These are phyloP conservation scores for Hypsopygia costalis DNA, from an alignment of 2,888 invertebrate species.

Conservation along the genomic window DNA sequence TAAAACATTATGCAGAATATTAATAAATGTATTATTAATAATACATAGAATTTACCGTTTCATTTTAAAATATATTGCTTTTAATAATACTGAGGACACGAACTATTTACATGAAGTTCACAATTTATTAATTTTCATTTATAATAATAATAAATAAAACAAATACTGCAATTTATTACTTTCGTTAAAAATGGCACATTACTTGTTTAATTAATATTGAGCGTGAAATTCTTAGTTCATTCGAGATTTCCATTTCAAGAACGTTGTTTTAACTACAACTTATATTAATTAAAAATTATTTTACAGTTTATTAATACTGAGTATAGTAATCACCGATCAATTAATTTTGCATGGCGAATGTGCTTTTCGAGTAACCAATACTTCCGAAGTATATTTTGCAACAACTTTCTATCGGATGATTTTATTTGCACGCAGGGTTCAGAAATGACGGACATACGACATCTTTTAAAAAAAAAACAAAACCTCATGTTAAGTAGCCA, in stretches of 20 bases:
- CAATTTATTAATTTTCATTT: background rate
- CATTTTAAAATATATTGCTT: conserved; percentile 24
- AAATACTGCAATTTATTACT: background rate
- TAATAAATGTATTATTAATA: too few relatives aligned
- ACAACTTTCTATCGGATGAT: conserved; percentile 22
- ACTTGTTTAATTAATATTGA: conserved; percentile 5
- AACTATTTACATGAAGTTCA: conserved; percentile 1
- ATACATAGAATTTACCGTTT: too few relatives aligned
- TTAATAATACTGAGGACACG: conserved; percentile 4
- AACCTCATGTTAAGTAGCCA: too few relatives aligned
- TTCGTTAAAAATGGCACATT: conserved; percentile 2
- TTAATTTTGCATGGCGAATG: conserved; percentile 17
- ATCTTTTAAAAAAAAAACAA: too few relatives aligned
- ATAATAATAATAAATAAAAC: conserved; percentile 1
- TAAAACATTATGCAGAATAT: too few relatives aligned
- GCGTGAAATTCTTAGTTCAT: conserved; percentile 4
- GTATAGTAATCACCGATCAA: conserved; percentile 39
- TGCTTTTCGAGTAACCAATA: conserved; percentile 35
- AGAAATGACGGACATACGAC: too few relatives aligned
- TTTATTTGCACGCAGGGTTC: too few relatives aligned
- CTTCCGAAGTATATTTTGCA: conserved; percentile 32
- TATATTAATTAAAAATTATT: conserved; percentile 35
- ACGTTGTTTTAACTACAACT: conserved; percentile 13
- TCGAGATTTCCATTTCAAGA: conserved; percentile 1
- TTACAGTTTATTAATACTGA: conserved; percentile 56